Evolutionary conservation across 2,113 vertebrate species (phyloP), one percentile per base, ranked within the genome.

Genomic region (Gymnocephalus cernua): DNA sequence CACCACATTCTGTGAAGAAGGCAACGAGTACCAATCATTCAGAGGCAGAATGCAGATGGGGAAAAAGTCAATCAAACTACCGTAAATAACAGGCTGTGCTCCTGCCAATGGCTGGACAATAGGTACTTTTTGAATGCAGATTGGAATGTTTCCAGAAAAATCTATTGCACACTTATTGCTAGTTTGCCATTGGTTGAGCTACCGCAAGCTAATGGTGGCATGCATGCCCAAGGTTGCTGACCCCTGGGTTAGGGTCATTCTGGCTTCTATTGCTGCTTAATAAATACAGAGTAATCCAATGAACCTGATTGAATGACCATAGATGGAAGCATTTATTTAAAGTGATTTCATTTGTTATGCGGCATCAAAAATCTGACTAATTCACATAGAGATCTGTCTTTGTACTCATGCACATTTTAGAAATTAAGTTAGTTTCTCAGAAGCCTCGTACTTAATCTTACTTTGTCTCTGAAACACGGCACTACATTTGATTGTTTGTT

Each of bases 391-490:
- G 13, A 21, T 70, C 4, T 76, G 11, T 83, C 41, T 71, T 79
- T 48, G 25, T 45, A 13, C 32, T 59, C 4, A 56, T 51, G 35
- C 13, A 27, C 53, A 32, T 64, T 79, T 59, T 45, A 54, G 61
- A 75, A 80, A 72, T 57, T 16, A 29, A 41, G 21, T 82, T 48
- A 44, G 13, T 38, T 67, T 80, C 50, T 51, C n/a, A 64, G 14
- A 58, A 51, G 59, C 35, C 38, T 29, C 1, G 23, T 6, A 54
- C 63, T 86, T 59, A 51, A 61, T 87, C 73, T 71, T 64, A 78
- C 68, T 84, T 80, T 62, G 79, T 48, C 56, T 59, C 58, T 71
- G 13, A 82, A 80, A 75, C 57, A 32, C 58, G 19, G 18, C 27
- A 27, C n/a, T 53, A 18, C n/a, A 63, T 79, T 74, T 44, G 53